Evolutionary conservation across 2,888 invertebrate genomes (phyloP).

Genomic region (Mantis religiosa): DNA sequence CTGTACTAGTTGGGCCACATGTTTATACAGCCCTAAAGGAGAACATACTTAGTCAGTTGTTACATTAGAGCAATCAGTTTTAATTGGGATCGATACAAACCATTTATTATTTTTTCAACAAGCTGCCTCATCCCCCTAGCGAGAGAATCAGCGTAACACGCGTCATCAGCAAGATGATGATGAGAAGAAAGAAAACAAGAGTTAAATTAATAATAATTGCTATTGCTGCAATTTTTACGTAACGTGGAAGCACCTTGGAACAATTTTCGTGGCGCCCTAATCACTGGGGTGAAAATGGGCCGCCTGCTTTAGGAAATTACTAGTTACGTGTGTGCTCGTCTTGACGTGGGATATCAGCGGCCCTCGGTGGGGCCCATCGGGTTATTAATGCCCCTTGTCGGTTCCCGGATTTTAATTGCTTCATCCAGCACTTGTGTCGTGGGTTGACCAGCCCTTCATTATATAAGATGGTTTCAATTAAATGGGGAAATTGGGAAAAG

Average conservation of each 20-base stretch:
- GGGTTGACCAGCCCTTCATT: neutral
- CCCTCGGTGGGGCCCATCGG: neutral
- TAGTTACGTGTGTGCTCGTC: neutral
- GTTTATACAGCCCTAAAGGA: neutral
- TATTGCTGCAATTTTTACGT: slow-evolving; percentile 3
- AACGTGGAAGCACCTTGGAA: neutral
- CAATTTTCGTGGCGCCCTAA: neutral
- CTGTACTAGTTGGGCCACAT: neutral
- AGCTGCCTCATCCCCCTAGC: neutral
- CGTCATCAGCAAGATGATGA: neutral
- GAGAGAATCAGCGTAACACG: neutral
- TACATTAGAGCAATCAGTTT: neutral
- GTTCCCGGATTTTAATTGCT: neutral
- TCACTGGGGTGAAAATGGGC: neutral
- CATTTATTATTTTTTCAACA: neutral
- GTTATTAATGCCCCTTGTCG: neutral
- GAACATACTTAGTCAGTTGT: neutral
- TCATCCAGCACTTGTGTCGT: neutral
- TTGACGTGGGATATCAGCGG: neutral
- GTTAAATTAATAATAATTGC: neutral
- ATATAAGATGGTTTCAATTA: neutral
- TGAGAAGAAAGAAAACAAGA: neutral
- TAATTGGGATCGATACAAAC: neutral
- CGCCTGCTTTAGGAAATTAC: neutral
- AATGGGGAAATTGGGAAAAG: neutral